These are phyloP conservation scores for Notamacropus eugenii DNA, from an alignment of 2,797 vertebrate species.

Conservation along the genomic window DNA sequence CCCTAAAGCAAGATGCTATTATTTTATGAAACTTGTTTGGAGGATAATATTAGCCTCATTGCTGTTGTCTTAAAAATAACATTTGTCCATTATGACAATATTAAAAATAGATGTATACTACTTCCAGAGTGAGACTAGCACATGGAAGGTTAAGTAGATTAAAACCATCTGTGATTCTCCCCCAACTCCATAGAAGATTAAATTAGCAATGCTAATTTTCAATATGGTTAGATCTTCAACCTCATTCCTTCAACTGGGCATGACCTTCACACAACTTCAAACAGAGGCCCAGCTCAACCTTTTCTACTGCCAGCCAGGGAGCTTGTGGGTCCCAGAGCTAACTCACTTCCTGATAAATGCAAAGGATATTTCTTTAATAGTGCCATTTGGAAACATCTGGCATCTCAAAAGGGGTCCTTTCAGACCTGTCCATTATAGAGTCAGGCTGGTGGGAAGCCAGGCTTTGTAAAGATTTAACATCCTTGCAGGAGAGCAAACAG, in stretches of 20 bases:
- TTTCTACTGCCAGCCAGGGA: background rate
- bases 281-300: slow-evolving; percentile 16
- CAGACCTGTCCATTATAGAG: slow-evolving; percentile 9
- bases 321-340: background rate
- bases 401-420: slow-evolving; percentile 65
- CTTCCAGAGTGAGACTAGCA: slow-evolving; percentile 65
- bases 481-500: slow-evolving; percentile 24
- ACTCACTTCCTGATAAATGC: slow-evolving; percentile 41
- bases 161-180: slow-evolving; percentile 68
- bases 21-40: slow-evolving; percentile 58
- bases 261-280: slow-evolving; percentile 63
- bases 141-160: slow-evolving; percentile 71
- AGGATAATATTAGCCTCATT: slow-evolving; percentile 37
- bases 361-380: slow-evolving; percentile 42
- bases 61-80: slow-evolving; percentile 68
- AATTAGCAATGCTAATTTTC: slow-evolving; percentile 77
- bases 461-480: slow-evolving; percentile 59
- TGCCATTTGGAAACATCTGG: slow-evolving; percentile 64
- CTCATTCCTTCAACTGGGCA: slow-evolving; percentile 56
- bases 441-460: slow-evolving; percentile 49
- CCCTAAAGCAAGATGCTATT: slow-evolving; percentile 45
- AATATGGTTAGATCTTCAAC: slow-evolving; percentile 60
- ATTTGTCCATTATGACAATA: slow-evolving; percentile 63
- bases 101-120: slow-evolving; percentile 69
- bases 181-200: slow-evolving; percentile 42